Conservation (phyloP, 2,113 vertebrate genomes). For the Phaetusa simplex region DNA sequence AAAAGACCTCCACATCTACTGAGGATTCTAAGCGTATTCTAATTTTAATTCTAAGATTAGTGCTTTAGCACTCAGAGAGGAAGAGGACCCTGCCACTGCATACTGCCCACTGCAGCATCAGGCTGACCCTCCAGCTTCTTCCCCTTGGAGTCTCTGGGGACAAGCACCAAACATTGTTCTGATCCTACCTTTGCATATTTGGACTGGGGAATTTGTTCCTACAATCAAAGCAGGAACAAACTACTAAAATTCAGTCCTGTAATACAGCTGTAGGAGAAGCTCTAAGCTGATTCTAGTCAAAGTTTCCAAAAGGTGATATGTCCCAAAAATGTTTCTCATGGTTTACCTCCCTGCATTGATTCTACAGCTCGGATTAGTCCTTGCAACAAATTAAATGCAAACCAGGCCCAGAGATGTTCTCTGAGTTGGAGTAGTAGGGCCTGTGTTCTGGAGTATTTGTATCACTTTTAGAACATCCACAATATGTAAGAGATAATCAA, state of each 20-base stretch:
- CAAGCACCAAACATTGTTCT: neutral
- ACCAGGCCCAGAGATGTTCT: neutral
- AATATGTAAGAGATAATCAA: neutral
- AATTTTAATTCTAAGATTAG: neutral
- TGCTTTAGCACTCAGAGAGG: neutral
- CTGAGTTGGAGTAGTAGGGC: neutral
- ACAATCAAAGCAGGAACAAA: neutral
- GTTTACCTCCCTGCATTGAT: neutral
- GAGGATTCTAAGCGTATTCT: neutral
- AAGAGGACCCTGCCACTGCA: neutral
- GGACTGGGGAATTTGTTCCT: neutral
- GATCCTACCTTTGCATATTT: neutral
- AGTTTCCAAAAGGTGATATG: neutral
- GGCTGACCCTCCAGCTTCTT: neutral
- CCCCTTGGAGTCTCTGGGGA: fast-evolving
- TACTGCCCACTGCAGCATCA: neutral
- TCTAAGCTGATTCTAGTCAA: neutral
- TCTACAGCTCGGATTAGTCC: neutral
- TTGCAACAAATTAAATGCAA: neutral
- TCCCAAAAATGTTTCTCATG: neutral
- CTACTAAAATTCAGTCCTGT: neutral
- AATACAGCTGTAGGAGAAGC: neutral
- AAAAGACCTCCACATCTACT: neutral
- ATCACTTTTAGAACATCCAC: neutral
- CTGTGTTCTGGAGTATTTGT: neutral